Percentiles rank a stretch among this genome's conserved stretches.
These are phyloP conservation scores for Lobophora halterata DNA, from an alignment of 2,888 invertebrate species.

Conservation along the genomic window DNA sequence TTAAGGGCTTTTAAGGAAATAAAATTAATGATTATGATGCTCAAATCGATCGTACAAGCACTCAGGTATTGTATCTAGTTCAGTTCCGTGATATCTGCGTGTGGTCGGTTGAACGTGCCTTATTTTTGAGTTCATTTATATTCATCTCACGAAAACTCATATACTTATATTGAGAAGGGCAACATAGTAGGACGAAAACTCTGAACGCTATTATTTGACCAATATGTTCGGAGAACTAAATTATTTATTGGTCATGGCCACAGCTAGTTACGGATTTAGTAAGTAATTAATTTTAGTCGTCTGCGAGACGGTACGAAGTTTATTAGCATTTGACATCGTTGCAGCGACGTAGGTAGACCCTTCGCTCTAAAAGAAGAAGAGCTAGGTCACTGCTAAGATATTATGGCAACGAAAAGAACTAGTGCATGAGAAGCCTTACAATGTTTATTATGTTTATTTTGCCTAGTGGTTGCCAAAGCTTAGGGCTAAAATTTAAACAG, in stretches of 20 bases:
- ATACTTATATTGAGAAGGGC: constrained; percentile 23
- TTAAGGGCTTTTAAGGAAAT: too few species aligned
- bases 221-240: constrained; percentile 18
- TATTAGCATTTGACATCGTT: constrained; percentile 39
- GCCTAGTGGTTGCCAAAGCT: too few species aligned
- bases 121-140: constrained; percentile 36
- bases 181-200: constrained; percentile 25
- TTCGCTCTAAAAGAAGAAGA: constrained; percentile 1
- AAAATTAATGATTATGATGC: too few species aligned
- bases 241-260: constrained; percentile 24
- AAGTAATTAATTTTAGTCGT: constrained; percentile 22
- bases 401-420: too few species aligned
- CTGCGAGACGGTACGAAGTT: constrained; percentile 29
- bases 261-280: constrained; percentile 20
- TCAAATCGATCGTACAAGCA: too few species aligned
- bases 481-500: too few species aligned
- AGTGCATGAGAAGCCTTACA: too few species aligned
- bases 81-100: too few species aligned
- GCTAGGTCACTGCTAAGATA: constrained; percentile 7
- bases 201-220: constrained; percentile 24
- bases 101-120: constrained; percentile 34
- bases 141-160: constrained; percentile 34
- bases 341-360: constrained; percentile 39
- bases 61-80: constrained; percentile 1
- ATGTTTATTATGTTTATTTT: too few species aligned